These are phyloP conservation scores for Crossocerus cetratus DNA, from an alignment of 2,888 invertebrate genomes.

Conservation along the genomic window DNA sequence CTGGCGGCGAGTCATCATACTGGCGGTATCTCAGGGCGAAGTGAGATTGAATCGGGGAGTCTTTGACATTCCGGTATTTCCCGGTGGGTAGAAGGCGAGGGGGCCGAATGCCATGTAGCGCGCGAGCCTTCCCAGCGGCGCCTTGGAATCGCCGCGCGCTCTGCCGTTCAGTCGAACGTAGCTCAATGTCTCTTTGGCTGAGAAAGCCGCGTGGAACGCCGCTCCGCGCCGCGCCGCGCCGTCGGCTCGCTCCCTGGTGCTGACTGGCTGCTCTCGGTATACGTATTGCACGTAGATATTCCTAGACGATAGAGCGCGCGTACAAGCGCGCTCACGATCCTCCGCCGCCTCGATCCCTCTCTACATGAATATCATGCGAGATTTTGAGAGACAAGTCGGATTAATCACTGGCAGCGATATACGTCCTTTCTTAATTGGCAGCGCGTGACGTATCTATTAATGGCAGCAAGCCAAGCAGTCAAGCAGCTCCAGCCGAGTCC, in stretches of 20 bases:
- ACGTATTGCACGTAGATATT: background rate
- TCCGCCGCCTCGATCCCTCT: conserved; percentile 40
- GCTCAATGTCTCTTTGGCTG: background rate
- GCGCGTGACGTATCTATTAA: conserved; percentile 71
- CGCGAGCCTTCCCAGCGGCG: no score
- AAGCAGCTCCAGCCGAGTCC: conserved; percentile 21
- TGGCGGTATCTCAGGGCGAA: no score
- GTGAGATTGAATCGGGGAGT: no score
- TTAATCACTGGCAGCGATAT: conserved; percentile 66
- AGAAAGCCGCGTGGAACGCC: background rate
- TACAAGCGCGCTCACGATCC: conserved; percentile 27
- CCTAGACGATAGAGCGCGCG: background rate
- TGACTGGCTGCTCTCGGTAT: background rate
- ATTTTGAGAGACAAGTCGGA: conserved; percentile 54
- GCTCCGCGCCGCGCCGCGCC: no score
- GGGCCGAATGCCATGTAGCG: no score
- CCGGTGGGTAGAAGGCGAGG: no score
- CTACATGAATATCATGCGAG: conserved; percentile 42
- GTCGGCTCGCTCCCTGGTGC: no score
- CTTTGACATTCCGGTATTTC: no score
- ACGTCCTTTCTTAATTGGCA: conserved; percentile 68
- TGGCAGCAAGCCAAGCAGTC: conserved; percentile 47
- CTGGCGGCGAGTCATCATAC: no score
- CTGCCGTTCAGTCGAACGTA: background rate
- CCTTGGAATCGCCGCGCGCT: background rate